These are phyloP conservation scores for Catharus minimus DNA, from an alignment of 2,113 vertebrate genomes.

Conservation along the genomic window DNA sequence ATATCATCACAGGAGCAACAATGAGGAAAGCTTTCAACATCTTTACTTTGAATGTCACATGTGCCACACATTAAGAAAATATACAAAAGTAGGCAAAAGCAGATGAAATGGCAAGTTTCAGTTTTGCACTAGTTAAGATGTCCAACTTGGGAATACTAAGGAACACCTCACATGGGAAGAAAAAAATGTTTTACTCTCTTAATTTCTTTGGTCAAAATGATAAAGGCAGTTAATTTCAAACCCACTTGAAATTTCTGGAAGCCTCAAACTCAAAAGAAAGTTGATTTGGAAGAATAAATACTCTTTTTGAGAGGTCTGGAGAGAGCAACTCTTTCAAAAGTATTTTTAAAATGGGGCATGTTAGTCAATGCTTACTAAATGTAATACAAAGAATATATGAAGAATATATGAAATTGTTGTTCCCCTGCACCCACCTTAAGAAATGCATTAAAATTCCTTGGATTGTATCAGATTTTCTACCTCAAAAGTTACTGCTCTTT, in stretches of 20 bases:
- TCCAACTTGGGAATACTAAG: neutral
- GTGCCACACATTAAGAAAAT: neutral
- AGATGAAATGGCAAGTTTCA: neutral
- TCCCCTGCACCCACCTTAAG: accelerated
- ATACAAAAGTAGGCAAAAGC: neutral
- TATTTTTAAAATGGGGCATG: neutral
- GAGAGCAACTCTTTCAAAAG: neutral
- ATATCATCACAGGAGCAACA: neutral
- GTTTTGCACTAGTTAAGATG: neutral
- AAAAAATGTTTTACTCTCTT: neutral
- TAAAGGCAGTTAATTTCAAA: neutral
- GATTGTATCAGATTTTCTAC: neutral
- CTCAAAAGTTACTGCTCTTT: neutral
- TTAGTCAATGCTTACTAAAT: neutral
- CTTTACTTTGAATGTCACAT: neutral
- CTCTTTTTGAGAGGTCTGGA: neutral
- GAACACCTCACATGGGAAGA: accelerated
- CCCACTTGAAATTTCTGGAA: neutral
- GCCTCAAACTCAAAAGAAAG: neutral
- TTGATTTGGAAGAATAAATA: neutral
- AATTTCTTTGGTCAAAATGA: neutral
- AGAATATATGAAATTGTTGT: neutral
- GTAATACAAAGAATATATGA: neutral
- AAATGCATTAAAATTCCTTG: neutral
- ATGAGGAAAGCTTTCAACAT: neutral